Evolutionary conservation across 2,113 vertebrate genomes (phyloP).

Genomic region (Corythaeola cristata): DNA sequence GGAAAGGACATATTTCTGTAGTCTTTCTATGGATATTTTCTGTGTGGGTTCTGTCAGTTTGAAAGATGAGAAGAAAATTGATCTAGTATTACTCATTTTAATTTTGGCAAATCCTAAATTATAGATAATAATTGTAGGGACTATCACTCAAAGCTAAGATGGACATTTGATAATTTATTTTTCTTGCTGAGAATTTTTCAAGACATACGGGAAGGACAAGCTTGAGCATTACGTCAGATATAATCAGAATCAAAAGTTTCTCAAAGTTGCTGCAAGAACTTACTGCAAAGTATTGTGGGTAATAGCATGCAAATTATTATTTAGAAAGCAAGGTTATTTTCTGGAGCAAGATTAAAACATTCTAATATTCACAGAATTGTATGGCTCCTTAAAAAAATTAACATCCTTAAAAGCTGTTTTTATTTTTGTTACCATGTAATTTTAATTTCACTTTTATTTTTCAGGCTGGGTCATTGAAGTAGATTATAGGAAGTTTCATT

Average conservation of each 20-base stretch:
- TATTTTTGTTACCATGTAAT: not conserved
- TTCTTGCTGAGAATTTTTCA: not conserved
- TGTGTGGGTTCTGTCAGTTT: not conserved
- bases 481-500: not conserved
- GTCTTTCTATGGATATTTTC: not conserved
- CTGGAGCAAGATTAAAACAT: not conserved
- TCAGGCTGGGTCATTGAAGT: not conserved
- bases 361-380: not conserved
- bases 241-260: not conserved
- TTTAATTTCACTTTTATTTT: not conserved
- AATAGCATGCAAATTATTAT: not conserved
- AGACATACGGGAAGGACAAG: not conserved
- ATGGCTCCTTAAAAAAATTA: not conserved
- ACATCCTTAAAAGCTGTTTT: not conserved
- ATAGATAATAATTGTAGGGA: not conserved
- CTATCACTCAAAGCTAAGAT: not conserved
- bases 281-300: not conserved
- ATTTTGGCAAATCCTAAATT: constrained; percentile 11
- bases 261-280: not conserved
- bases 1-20: not conserved
- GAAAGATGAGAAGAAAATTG: constrained; percentile 6
- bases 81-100: not conserved
- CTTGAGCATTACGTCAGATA: not conserved
- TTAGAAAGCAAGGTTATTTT: not conserved
- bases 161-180: not conserved